Evolutionary conservation across 2,113 vertebrate genomes (phyloP).

Genomic region (Podarcis cretensis): DNA sequence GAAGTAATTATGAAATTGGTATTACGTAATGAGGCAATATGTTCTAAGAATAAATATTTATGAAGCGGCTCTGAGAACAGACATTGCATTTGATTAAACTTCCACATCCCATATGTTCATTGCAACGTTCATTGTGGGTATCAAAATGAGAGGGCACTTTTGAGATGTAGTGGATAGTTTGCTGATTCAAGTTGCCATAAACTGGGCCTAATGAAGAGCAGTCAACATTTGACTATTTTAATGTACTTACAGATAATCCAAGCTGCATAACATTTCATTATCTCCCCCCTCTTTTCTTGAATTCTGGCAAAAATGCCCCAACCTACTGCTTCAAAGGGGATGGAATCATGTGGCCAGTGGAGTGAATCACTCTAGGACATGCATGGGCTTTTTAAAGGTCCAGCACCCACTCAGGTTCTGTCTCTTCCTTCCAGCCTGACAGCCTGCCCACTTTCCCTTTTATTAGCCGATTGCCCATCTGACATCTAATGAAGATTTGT

Average conservation of each 20-base stretch:
- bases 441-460: too few relatives aligned
- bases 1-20: constrained; percentile 38
- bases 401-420: too few relatives aligned
- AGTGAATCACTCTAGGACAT: too few relatives aligned
- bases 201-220: neutral
- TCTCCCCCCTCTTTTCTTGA: too few relatives aligned
- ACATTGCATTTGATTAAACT: neutral
- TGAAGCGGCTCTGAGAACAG: neutral
- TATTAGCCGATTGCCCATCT: too few relatives aligned
- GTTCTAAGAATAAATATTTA: constrained; percentile 23
- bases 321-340: too few relatives aligned
- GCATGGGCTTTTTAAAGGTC: too few relatives aligned
- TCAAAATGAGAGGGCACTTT: neutral
- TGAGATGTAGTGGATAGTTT: neutral
- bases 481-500: too few relatives aligned
- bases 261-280: neutral
- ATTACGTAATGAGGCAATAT: constrained; percentile 14
- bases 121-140: neutral
- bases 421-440: too few relatives aligned
- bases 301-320: too few relatives aligned
- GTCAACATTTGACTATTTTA: neutral
- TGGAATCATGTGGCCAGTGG: too few relatives aligned
- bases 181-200: neutral
- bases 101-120: neutral
- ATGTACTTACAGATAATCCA: neutral